Evolutionary conservation across 2,113 vertebrate genomes (phyloP).

Genomic region (Lepisosteus oculatus): DNA sequence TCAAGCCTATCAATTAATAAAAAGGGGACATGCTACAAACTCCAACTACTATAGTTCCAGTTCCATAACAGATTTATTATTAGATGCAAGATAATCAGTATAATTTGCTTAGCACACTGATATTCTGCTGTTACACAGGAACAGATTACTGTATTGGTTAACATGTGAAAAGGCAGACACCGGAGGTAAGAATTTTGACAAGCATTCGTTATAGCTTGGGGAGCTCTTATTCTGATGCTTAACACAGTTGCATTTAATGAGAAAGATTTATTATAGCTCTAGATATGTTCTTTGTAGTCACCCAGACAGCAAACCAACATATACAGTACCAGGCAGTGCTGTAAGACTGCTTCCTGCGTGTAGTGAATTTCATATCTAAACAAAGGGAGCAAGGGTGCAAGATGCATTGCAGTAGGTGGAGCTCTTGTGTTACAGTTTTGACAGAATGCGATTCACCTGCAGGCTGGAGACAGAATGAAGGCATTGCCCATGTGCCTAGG

Average conservation of each 20-base stretch:
- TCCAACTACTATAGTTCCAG: not conserved
- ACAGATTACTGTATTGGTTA: not conserved
- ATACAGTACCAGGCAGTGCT: not conserved
- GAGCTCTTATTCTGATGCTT: not conserved
- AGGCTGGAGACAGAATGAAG: conserved; percentile 36
- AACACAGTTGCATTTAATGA: conserved; percentile 41
- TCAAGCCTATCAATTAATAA: too few relatives aligned
- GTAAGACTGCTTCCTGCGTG: conserved; percentile 22
- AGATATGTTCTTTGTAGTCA: conserved; percentile 29
- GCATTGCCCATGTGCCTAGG: conserved; percentile 16
- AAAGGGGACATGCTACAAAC: too few relatives aligned
- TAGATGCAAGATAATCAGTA: not conserved
- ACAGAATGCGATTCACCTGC: conserved; percentile 54
- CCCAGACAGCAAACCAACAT: conserved; percentile 33
- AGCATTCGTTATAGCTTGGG: not conserved
- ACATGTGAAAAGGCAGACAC: not conserved
- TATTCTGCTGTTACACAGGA: not conserved
- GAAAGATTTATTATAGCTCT: not conserved
- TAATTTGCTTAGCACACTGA: not conserved
- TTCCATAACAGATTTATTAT: not conserved
- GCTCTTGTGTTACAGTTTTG: conserved; percentile 68
- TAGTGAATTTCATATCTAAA: conserved; percentile 29
- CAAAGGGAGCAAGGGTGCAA: conserved; percentile 38
- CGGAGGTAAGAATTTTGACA: not conserved
- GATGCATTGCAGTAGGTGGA: conserved; percentile 65